These are phyloP conservation scores for Lonchura striata DNA, from an alignment of 2,113 vertebrate species.

Conservation along the genomic window DNA sequence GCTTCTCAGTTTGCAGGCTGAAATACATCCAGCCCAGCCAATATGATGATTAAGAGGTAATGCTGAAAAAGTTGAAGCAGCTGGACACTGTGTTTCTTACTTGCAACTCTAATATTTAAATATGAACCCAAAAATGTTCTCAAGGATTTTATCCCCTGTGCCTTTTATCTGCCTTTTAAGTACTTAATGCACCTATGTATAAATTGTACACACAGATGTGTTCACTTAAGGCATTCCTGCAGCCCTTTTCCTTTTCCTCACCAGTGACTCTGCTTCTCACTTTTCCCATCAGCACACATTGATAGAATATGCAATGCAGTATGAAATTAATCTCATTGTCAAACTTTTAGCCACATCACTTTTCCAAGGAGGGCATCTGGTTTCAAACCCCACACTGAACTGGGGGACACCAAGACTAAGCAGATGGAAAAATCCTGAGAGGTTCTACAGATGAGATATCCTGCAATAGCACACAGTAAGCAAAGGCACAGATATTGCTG, in stretches of 20 bases:
- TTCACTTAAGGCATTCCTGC: neutral
- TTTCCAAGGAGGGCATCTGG: neutral
- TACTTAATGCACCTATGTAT: neutral
- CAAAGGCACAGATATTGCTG: neutral
- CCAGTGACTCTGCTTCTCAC: neutral
- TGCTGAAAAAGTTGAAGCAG: neutral
- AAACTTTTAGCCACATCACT: neutral
- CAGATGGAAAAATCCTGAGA: neutral
- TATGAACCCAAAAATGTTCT: neutral
- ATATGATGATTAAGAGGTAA: neutral
- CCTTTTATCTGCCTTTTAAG: neutral
- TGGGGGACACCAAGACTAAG: neutral
- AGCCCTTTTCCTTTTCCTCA: neutral
- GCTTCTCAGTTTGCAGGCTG: neutral
- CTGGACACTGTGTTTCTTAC: neutral
- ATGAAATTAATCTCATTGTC: neutral
- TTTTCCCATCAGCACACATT: neutral
- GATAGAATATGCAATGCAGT: neutral
- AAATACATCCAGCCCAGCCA: neutral
- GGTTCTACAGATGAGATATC: neutral
- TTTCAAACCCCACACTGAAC: neutral
- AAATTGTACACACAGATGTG: neutral
- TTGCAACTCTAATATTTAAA: neutral
- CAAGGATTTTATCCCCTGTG: neutral
- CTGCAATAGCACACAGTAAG: neutral